Evolutionary conservation across 2,888 invertebrate genomes (phyloP).

Genomic region (Geophilus truncorum): DNA sequence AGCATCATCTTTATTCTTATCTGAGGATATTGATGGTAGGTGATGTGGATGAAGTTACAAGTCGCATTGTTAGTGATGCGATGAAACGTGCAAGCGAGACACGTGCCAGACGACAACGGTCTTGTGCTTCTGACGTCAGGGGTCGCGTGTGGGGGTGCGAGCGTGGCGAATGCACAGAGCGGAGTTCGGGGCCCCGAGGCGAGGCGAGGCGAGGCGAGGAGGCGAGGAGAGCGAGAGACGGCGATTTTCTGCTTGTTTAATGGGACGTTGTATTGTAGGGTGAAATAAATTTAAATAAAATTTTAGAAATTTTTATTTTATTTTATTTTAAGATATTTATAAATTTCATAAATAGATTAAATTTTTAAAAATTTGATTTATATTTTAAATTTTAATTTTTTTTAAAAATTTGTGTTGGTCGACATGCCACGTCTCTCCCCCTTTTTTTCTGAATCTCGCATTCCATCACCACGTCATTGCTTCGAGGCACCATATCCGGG

Average conservation of each 20-base stretch:
- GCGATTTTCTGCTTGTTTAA: constrained; percentile 4
- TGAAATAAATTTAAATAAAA: neutral
- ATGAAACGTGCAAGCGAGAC: neutral
- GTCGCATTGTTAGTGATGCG: neutral
- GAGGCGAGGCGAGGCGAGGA: too few relatives aligned
- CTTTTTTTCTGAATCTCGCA: neutral
- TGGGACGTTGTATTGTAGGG: too few relatives aligned
- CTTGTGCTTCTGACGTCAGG: constrained; percentile 13
- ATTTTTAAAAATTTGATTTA: too few relatives aligned
- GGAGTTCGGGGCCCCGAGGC: neutral
- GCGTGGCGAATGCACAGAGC: constrained; percentile 14
- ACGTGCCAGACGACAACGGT: neutral
- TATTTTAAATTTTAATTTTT: too few relatives aligned
- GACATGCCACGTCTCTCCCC: too few relatives aligned
- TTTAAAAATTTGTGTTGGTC: too few relatives aligned
- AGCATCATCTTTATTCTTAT: neutral
- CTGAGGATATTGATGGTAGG: neutral
- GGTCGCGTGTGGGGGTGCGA: neutral
- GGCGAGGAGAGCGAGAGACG: neutral
- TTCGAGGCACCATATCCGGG: neutral
- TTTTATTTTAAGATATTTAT: too few relatives aligned
- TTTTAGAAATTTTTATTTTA: too few relatives aligned
- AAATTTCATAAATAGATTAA: too few relatives aligned
- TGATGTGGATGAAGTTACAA: neutral
- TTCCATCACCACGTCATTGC: neutral